Percentiles rank a stretch among this genome's conserved stretches.
These are phyloP conservation scores for Lithophane semibrunnea DNA, from an alignment of 2,888 invertebrate species.

Conservation along the genomic window DNA sequence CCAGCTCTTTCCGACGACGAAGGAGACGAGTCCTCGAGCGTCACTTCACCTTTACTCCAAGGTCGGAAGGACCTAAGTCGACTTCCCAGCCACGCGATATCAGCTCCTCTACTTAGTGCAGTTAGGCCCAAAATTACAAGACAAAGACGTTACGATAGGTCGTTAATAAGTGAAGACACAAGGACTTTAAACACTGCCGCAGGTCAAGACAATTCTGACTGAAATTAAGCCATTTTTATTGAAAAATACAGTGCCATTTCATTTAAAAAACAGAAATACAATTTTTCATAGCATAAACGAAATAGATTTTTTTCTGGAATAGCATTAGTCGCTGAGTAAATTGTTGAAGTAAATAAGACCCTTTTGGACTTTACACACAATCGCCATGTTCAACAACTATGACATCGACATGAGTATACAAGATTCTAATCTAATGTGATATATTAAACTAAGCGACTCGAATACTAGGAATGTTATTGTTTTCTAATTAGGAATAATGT, in stretches of 20 bases:
- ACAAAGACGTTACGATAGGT: conserved; percentile 86
- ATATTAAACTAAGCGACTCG: conserved; percentile 81
- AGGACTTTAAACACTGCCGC: conserved; percentile 84
- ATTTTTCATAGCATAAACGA: not conserved
- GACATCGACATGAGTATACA: conserved; percentile 78
- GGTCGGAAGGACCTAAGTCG: conserved; percentile 82
- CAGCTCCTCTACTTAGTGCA: conserved; percentile 86
- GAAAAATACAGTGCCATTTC: conserved; percentile 37
- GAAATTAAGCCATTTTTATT: conserved; percentile 53
- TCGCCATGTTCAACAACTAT: conserved; percentile 60
- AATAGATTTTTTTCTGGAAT: not conserved
- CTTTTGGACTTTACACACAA: conserved; percentile 38
- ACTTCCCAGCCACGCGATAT: conserved; percentile 84
- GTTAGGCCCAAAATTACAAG: conserved; percentile 86
- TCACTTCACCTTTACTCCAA: conserved; percentile 91
- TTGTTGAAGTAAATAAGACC: conserved; percentile 20
- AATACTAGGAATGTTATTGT: conserved; percentile 77
- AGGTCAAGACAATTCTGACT: conserved; percentile 88
- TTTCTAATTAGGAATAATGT: conserved; percentile 70
- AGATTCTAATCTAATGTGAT: conserved; percentile 90
- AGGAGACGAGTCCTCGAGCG: conserved; percentile 91
- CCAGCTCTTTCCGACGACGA: conserved; percentile 91
- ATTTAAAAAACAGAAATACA: conserved; percentile 9
- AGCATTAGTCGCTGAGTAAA: conserved; percentile 22
- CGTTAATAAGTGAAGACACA: conserved; percentile 85